Evolutionary conservation across 2,888 invertebrate genomes (phyloP).

Genomic region (Orthosia gracilis): DNA sequence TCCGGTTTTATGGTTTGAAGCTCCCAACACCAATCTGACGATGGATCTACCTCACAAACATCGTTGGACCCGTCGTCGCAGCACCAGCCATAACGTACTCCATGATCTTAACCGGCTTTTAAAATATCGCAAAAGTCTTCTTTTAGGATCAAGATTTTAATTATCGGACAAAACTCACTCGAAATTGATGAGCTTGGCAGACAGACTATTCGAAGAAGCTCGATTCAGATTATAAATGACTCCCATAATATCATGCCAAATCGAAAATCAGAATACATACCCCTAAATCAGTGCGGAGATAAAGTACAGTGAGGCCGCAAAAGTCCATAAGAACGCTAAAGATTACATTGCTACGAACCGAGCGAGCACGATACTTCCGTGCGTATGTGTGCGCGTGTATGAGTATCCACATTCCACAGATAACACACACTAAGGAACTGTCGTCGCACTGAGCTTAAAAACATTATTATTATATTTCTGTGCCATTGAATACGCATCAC

Average conservation of each 20-base stretch:
- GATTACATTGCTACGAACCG: too few species aligned
- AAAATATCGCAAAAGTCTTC: constrained; percentile 92
- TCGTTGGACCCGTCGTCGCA: constrained; percentile 93
- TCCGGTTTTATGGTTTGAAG: constrained; percentile 97
- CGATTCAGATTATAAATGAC: constrained; percentile 76
- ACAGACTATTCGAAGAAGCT: constrained; percentile 83
- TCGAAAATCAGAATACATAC: constrained; percentile 90
- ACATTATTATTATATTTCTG: too few species aligned
- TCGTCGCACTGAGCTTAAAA: too few species aligned
- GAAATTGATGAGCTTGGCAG: constrained; percentile 95
- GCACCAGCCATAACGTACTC: constrained; percentile 94
- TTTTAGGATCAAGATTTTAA: constrained; percentile 94
- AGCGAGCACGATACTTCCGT: too few species aligned
- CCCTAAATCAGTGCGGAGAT: constrained; percentile 67
- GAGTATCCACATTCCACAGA: too few species aligned
- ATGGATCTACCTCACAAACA: constrained; percentile 95
- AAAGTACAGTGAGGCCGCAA: too few species aligned
- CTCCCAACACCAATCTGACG: constrained; percentile 95
- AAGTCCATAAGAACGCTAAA: too few species aligned
- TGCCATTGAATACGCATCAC: too few species aligned
- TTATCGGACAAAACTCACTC: constrained; percentile 93
- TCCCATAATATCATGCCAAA: constrained; percentile 89
- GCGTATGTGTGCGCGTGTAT: too few species aligned
- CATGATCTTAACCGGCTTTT: constrained; percentile 93
- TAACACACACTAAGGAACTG: too few species aligned